Evolutionary conservation across 1,140 invertebrate genomes (phyloP).

Genomic region (Ips typographus): DNA sequence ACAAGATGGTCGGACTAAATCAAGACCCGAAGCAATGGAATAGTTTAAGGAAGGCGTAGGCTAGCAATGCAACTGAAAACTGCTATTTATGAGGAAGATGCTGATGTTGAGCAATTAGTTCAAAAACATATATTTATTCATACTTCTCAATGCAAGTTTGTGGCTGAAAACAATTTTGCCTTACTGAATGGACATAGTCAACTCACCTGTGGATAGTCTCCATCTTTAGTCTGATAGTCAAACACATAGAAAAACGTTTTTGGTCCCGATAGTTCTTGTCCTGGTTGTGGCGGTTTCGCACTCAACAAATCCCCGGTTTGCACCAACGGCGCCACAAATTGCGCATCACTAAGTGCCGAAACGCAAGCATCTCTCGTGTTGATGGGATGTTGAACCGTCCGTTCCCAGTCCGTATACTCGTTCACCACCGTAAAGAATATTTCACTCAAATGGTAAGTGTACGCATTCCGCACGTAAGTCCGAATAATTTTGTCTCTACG

Average conservation of each 20-base stretch:
- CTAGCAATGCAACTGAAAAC: too few species aligned
- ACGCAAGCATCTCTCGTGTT: slow-evolving; percentile 91
- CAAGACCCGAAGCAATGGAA: too few species aligned
- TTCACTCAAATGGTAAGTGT: slow-evolving; percentile 92
- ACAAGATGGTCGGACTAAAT: too few species aligned
- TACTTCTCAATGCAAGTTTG: too few species aligned
- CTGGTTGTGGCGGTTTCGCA: slow-evolving; percentile 54
- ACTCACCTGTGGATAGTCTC: slow-evolving; percentile 82
- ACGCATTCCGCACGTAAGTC: slow-evolving; percentile 91
- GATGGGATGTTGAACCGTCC: slow-evolving; percentile 87
- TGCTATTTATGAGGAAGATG: too few species aligned
- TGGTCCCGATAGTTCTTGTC: slow-evolving; percentile 57
- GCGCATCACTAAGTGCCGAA: slow-evolving; percentile 88
- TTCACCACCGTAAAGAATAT: slow-evolving; percentile 96
- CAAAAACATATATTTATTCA: too few species aligned
- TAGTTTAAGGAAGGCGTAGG: too few species aligned
- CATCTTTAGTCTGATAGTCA: slow-evolving; percentile 89
- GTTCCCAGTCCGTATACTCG: slow-evolving; percentile 97
- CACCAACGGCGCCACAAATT: slow-evolving; percentile 83
- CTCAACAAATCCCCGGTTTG: slow-evolving; percentile 79
- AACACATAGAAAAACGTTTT: slow-evolving; percentile 91
- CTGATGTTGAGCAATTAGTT: too few species aligned
- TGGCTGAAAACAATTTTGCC: too few species aligned
- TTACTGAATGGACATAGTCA: not conserved
- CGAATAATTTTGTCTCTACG: slow-evolving; percentile 87